These are phyloP conservation scores for Scaptodrosophila latifasciaeformis DNA, from an alignment of 2,888 invertebrate species.

Conservation along the genomic window DNA sequence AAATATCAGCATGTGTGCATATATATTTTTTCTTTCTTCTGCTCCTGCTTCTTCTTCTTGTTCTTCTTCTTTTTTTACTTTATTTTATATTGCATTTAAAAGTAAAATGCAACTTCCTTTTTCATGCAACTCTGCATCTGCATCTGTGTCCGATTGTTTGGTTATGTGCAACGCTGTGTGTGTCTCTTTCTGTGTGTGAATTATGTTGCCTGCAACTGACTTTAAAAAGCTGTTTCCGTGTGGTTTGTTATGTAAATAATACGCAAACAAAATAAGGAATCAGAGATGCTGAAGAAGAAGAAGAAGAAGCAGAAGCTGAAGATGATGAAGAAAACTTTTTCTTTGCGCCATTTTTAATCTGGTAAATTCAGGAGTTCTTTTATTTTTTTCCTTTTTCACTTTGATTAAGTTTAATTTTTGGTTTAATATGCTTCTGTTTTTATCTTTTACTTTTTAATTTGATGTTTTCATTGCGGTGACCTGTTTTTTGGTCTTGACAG, in stretches of 20 bases:
- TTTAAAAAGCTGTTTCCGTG: slow-evolving; percentile 29
- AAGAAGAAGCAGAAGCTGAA: too few relatives aligned
- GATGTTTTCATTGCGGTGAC: too few relatives aligned
- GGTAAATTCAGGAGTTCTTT: too few relatives aligned
- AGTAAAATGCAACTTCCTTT: slow-evolving; percentile 45
- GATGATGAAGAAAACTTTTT: too few relatives aligned
- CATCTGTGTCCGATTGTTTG: neutral
- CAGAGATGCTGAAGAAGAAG: too few relatives aligned
- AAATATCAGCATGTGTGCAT: slow-evolving; percentile 46
- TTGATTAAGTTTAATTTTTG: too few relatives aligned
- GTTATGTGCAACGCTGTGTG: neutral
- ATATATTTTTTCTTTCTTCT: slow-evolving; percentile 19
- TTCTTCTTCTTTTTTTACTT: neutral
- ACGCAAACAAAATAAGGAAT: too few relatives aligned
- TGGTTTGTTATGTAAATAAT: slow-evolving; percentile 32
- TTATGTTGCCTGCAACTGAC: slow-evolving; percentile 14
- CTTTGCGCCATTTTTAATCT: too few relatives aligned
- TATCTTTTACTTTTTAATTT: too few relatives aligned
- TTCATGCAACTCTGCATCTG: slow-evolving; percentile 11
- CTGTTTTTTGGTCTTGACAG: too few relatives aligned
- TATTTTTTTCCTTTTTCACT: too few relatives aligned
- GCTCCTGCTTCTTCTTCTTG: slow-evolving; percentile 9
- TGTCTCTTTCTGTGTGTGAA: neutral
- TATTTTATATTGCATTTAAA: slow-evolving; percentile 34
- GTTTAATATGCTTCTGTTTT: too few relatives aligned